A percentile compares a stretch with the other conserved stretches of the same genome.
Conservation (phyloP, 2,797 vertebrate genomes). For the Chelon labrosus region DNA sequence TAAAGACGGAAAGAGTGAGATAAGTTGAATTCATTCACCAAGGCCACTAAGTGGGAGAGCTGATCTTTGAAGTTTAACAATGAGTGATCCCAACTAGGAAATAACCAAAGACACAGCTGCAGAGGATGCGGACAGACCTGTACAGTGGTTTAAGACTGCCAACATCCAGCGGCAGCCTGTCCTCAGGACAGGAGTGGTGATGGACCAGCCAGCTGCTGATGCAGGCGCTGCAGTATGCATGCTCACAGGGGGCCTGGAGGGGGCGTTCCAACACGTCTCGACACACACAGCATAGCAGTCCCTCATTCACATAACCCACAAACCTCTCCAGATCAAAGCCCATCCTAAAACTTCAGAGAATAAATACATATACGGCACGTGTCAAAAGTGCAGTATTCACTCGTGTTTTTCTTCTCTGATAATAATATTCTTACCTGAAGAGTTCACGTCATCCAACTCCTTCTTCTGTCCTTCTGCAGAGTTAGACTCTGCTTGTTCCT, state of each 20-base stretch:
- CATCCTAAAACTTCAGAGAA: conserved; percentile 81
- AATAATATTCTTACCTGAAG: conserved; percentile 61
- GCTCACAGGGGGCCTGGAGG: conserved; percentile 93
- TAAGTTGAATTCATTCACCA: not conserved
- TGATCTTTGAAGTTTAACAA: not conserved
- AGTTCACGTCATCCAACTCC: conserved; percentile 41
- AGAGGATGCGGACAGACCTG: conserved; percentile 79
- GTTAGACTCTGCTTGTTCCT: conserved; percentile 31
- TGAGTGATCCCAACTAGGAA: not conserved
- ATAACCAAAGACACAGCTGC: not conserved
- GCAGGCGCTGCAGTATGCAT: conserved; percentile 91
- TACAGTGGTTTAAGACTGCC: conserved; percentile 88
- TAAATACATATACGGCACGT: conserved; percentile 10
- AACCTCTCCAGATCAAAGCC: conserved; percentile 93
- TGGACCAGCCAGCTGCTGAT: conserved; percentile 92
- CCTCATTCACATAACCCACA: conserved; percentile 92
- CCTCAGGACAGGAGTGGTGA: conserved; percentile 91
- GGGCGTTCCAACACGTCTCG: conserved; percentile 91
- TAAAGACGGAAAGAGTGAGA: not conserved
- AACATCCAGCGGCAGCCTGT: conserved; percentile 87
- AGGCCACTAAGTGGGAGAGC: not conserved
- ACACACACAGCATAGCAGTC: conserved; percentile 92
- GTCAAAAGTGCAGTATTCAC: too few relatives aligned
- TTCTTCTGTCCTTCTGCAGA: conserved; percentile 25
- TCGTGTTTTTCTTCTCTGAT: not conserved